Base-by-base conservation (phyloP, 2,797 vertebrate species). In the Tachyglossus aculeatus region DNA sequence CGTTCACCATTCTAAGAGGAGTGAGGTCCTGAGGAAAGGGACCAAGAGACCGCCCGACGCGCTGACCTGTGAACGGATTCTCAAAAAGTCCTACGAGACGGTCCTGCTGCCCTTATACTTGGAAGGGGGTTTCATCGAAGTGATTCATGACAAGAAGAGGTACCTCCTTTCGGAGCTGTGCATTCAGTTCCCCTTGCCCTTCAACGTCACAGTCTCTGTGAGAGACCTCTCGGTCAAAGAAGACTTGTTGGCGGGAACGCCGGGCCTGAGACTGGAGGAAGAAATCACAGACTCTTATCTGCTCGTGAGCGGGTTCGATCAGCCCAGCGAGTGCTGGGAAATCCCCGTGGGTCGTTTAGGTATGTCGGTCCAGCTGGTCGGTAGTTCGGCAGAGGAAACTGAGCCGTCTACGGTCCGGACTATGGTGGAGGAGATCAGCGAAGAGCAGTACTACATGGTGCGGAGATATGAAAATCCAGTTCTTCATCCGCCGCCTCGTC, bases 51-150 rank as follows among this genome's bases (percentile, higher is more conserved):
- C 77, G 19, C 56, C 87, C 48, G 89, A 93, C 1, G 85, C 82
- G 56, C 84, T 95, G 74, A 69, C 84, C 29, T 95, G 94, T 87
- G 81, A 93, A 81, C 94, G 92, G 88, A 92, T 94, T 53, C 75
- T 90, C 56, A 85, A 64, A 16, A 86, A 88, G 45, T 64, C 74
- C 1, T 85, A 81, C 1, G 86, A 93, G 81, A 57, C 80, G 18
- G 87, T 91, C 2, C 62, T 85, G 21, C 90, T 96, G 50, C 94
- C 95, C 36, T 86, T 95, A 86, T 94, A 90, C 79, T 83, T 94
- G 88, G 94, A 95, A 74, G 95, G 95, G 1, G 82, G 89, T 47
- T 96, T 95, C 68, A 91, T 94, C n/a, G 95, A 96, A 83, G 90
- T 95, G 40, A 77, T 96, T 59, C 93, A 94, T 14, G 95, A 96